A percentile compares a stretch with the other conserved stretches of the same genome.
These are phyloP conservation scores for Harpagoxenus sublaevis DNA, from an alignment of 2,888 invertebrate genomes.

Conservation along the genomic window DNA sequence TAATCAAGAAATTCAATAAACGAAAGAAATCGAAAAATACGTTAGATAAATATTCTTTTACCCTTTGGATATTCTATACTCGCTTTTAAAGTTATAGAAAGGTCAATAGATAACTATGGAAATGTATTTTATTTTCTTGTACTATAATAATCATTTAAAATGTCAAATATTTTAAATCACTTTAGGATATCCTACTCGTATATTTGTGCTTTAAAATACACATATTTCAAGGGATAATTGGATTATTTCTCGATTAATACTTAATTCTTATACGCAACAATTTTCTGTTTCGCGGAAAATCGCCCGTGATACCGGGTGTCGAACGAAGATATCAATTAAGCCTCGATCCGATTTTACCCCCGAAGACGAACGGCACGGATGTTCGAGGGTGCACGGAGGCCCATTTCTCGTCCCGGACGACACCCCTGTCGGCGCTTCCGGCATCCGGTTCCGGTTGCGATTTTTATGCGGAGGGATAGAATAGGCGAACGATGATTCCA, in stretches of 20 bases:
- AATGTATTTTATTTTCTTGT: not conserved
- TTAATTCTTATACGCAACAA: not conserved
- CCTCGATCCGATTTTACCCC: slow-evolving; percentile 36
- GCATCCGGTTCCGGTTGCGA: slow-evolving; percentile 82
- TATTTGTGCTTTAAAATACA: not conserved
- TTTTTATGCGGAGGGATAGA: slow-evolving; percentile 77
- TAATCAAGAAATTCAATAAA: not conserved
- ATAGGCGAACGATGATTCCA: slow-evolving; percentile 79
- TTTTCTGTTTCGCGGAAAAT: not conserved
- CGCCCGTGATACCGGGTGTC: not conserved
- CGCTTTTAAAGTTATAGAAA: not conserved
- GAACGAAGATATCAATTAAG: slow-evolving; percentile 45
- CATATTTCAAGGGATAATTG: not conserved
- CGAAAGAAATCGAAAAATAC: not conserved
- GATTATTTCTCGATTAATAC: not conserved
- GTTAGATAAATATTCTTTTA: not conserved
- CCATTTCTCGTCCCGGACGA: slow-evolving; percentile 45
- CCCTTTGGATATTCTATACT: not conserved
- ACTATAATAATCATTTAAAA: not conserved
- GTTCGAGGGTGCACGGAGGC: slow-evolving; percentile 40
- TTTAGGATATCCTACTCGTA: not conserved
- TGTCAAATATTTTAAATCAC: not conserved
- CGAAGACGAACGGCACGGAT: slow-evolving; percentile 21
- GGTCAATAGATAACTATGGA: not conserved
- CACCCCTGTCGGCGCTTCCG: slow-evolving; percentile 77